Conservation (phyloP, 2,888 invertebrate species). For the Agrochola litura region DNA sequence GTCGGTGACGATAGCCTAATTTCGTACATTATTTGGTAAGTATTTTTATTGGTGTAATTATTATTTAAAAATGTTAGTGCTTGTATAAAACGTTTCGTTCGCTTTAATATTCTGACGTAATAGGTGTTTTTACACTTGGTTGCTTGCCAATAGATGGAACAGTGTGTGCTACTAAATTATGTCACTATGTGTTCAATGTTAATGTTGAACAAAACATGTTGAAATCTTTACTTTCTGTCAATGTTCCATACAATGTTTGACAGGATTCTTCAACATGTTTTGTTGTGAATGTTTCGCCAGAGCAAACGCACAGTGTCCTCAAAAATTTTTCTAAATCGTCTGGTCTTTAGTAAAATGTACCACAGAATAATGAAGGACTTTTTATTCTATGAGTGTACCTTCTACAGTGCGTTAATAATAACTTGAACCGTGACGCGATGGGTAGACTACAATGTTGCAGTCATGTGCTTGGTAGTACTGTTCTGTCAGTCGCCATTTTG, state of each 20-base stretch:
- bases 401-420: background rate
- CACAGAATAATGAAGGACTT: background rate
- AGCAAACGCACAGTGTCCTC: background rate
- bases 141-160: constrained; percentile 22
- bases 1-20: constrained; percentile 7
- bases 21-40: constrained; percentile 43
- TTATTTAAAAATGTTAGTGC: constrained; percentile 34
- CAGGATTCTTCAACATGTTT: too few species aligned
- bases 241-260: too few species aligned
- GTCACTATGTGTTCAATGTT: too few species aligned
- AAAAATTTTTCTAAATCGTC: background rate
- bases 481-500: too few species aligned
- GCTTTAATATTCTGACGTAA: constrained; percentile 22
- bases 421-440: too few species aligned
- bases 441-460: too few species aligned
- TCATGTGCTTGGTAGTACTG: too few species aligned
- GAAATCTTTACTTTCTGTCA: too few species aligned
- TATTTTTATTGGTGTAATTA: constrained; percentile 50
- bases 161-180: background rate
- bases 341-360: background rate
- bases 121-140: constrained; percentile 50
- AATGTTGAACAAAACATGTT: too few species aligned
- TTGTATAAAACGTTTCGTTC: constrained; percentile 39
- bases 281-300: too few species aligned
- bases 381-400: background rate